Conservation (phyloP, 2,113 vertebrate genomes). For the Paracanthobrama guichenoti region DNA sequence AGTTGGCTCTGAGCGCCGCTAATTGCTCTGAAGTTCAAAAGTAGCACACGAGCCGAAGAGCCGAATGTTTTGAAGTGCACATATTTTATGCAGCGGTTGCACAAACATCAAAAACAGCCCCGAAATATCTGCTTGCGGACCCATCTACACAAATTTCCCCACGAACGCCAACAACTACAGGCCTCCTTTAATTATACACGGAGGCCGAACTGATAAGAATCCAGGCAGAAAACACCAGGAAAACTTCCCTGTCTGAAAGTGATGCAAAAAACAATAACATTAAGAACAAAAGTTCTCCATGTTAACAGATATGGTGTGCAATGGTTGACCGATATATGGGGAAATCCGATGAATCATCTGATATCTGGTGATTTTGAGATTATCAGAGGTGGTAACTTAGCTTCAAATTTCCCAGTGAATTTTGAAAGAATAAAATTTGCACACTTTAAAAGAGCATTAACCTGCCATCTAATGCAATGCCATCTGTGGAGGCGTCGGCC, state of each 20-base stretch:
- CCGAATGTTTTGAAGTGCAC: background rate
- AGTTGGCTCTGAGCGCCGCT: background rate
- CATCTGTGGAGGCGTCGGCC: background rate
- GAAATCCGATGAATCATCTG: background rate
- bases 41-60: conserved; percentile 12
- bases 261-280: background rate
- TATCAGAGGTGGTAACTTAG: background rate
- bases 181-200: background rate
- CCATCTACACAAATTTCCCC: background rate
- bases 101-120: conserved; percentile 7
- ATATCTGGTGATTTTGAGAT: background rate
- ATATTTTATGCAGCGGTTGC: conserved; percentile 8
- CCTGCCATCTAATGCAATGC: too few species aligned
- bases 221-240: background rate
- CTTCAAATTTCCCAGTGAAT: background rate
- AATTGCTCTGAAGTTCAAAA: background rate
- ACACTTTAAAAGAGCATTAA: background rate
- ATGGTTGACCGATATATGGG: background rate
- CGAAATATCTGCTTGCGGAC: background rate
- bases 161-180: background rate
- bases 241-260: background rate
- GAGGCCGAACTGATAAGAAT: background rate
- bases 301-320: background rate
- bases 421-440: background rate
- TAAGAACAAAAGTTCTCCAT: background rate